Evolutionary conservation across 2,888 invertebrate genomes (phyloP), one percentile per base, ranked within the genome.

Genomic region (Chrysopilus asiliformis): DNA sequence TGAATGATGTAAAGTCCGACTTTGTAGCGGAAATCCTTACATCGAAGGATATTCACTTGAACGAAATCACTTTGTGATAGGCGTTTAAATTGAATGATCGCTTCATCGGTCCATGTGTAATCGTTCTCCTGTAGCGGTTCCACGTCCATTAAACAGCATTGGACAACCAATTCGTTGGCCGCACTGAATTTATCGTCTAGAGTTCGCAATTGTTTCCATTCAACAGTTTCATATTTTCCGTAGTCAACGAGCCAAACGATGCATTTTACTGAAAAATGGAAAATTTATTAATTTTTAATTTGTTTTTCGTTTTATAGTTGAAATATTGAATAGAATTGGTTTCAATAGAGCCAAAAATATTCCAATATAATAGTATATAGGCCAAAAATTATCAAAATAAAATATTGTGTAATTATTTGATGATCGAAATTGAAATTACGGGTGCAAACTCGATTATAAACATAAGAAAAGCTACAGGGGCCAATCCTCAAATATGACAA

Each of bases 181-280:
- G 27, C 7, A 13, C 45, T 43, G 22, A 53, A 58, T 9, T 30
- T 27, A 2, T 44, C 29, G 1, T 67, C 54, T 2, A 83, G 56
- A 9, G 65, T 58, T 33, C 65, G 70, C 13, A 83, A 55, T 31
- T 64, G 54, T 2, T 60, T 50, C 28, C 60, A 49, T 1, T 60
- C 53, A 1, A 80, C 65, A 1, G 60, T 65, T 48, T 76, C 71
- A 2, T 63, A 59, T 24, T 58, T 58, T 0, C 76, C 82, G 43
- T 71, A 68, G 52, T 89, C 87, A 4, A 60, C 56, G 10, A 60
- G 47, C 19, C 50, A 57, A 13, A 61, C 50, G 0, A 40, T 19
- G 13, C 16, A 29, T 6, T 36, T 22, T 9, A 16, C 32, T 35
- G 33, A 15, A 36, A 39, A 27, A 15, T 5, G 8, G 10, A 6